Evolutionary conservation across 2,113 vertebrate genomes (phyloP), one percentile per base, ranked within the genome.

Genomic region (Megalops atlanticus): DNA sequence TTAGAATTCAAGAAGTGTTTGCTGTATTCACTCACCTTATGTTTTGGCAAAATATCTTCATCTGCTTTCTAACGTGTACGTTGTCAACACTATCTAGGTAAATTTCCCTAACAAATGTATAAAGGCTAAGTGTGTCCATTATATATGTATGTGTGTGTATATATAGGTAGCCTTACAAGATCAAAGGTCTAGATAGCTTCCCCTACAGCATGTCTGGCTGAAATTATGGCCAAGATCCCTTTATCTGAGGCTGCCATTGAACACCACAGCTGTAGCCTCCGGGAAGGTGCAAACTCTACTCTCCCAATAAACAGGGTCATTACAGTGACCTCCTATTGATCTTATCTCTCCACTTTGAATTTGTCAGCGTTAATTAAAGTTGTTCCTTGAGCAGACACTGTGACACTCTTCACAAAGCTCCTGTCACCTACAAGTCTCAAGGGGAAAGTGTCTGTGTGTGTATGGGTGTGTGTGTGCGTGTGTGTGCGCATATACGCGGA

Each of bases 301-400:
- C 31, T 6, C 52, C 58, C n/a, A 64, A 64, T 11, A 64, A 10
- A 64, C 58, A 64, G 58, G 58, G 58, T 64, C 58, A 64, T 64
- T 64, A 64, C 58, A 64, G 58, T 64, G 58, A n/a, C 58, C 58
- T 31, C 3, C 58, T n/a, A 64, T 64, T 64, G 58, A 64, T 64
- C 58, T 64, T 64, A 64, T 64, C 58, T 64, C 49, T 54, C n/a
- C 31, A n/a, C 58, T 27, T n/a, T 64, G 58, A 64, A 64, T 64
- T 64, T 64, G 8, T 24, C 58, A 31, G 58, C 58, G 58, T 64
- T 64, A 64, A 64, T 64, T 64, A 64, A 64, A 64, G 58, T n/a
- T 64, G n/a, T 64, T 64, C 58, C 58, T 64, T 31, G 58, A 10
- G 58, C 27, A 31, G 58, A 31, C 58, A 64, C n/a, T 64, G 58